A percentile compares a stretch with the other conserved stretches of the same genome.
These are phyloP conservation scores for Jaculus jaculus DNA, from an alignment of 2,113 vertebrate species.

Conservation along the genomic window DNA sequence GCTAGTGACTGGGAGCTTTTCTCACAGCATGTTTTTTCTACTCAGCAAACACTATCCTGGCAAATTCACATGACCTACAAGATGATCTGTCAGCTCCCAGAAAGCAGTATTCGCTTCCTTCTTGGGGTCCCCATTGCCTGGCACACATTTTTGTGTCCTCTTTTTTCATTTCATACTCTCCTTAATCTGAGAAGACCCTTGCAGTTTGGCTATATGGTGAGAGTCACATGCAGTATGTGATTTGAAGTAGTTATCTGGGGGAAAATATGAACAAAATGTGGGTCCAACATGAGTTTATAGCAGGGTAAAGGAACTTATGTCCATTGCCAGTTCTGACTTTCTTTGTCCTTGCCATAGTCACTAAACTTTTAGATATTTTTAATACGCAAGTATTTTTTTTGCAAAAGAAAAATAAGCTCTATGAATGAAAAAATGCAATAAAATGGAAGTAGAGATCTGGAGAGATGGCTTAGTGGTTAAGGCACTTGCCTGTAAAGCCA, in stretches of 20 bases:
- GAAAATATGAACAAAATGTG: neutral
- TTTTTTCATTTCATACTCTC: neutral
- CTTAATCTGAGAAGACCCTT: neutral
- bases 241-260: neutral
- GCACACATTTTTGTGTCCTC: neutral
- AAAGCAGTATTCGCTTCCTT: neutral
- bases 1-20: neutral
- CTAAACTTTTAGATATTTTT: constrained; percentile 27
- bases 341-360: neutral
- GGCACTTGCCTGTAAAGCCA: too few relatives aligned
- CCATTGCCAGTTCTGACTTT: constrained; percentile 29
- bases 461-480: too few relatives aligned
- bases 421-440: neutral
- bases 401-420: neutral
- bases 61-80: neutral
- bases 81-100: neutral
- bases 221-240: neutral
- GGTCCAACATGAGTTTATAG: neutral
- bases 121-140: neutral
- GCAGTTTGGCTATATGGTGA: neutral
- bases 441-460: neutral
- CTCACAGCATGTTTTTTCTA: neutral
- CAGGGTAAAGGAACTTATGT: neutral
- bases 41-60: neutral
- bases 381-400: neutral